phyloP scores from a whole-genome alignment of 2,888 invertebrate genomes.

The Metalampra italica region DNA sequence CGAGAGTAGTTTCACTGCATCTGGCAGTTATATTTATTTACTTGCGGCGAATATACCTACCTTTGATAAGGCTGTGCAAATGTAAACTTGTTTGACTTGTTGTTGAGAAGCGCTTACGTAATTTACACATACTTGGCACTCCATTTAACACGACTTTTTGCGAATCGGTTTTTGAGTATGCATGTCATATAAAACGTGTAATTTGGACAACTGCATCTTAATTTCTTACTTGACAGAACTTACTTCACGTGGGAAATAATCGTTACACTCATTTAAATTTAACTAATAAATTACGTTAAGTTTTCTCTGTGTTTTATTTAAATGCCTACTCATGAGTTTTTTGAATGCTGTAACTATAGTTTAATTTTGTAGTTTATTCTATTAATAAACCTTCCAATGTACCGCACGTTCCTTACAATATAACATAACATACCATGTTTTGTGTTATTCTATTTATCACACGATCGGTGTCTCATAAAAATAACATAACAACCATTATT shows the following conservation, averaged over 20 bases:
- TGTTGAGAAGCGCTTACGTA: conserved; percentile 17
- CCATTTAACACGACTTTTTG: conserved; percentile 4
- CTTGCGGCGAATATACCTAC: conserved; percentile 23
- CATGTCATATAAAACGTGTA: not conserved
- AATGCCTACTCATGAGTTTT: too few species aligned
- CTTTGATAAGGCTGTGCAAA: conserved; percentile 24
- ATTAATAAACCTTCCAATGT: too few species aligned
- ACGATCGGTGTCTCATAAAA: conserved; percentile 10
- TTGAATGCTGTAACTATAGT: too few species aligned
- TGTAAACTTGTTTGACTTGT: conserved; percentile 21
- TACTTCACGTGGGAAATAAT: too few species aligned
- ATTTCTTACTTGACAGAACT: not conserved
- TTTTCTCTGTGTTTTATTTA: too few species aligned
- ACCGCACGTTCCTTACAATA: too few species aligned
- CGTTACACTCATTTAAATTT: too few species aligned
- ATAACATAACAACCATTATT: conserved; percentile 13
- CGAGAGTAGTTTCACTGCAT: conserved; percentile 24
- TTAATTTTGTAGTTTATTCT: too few species aligned
- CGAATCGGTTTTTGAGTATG: not conserved
- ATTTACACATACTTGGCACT: conserved; percentile 19
- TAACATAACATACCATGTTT: too few species aligned
- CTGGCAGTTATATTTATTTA: conserved; percentile 41
- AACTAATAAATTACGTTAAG: too few species aligned
- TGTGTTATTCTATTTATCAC: conserved; percentile 1
- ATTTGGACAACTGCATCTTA: not conserved